Conservation (phyloP, 2,888 invertebrate genomes). For the Autographa gamma region DNA sequence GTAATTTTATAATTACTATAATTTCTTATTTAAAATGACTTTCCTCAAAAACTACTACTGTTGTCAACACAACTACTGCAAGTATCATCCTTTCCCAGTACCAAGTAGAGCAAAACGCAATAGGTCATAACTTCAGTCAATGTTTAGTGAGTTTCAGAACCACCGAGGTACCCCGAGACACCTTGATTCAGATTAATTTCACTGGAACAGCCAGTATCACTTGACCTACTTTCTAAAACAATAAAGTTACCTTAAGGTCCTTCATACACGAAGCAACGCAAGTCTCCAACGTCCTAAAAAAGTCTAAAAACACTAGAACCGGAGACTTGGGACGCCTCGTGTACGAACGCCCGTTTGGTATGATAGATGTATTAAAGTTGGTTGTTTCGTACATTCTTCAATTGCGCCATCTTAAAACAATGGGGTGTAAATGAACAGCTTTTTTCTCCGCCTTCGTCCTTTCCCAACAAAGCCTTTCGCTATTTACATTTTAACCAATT, state of each 20-base stretch:
- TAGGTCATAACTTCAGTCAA: constrained; percentile 41
- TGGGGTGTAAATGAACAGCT: constrained; percentile 45
- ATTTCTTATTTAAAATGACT: no score
- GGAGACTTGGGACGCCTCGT: no score
- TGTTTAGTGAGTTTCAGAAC: constrained; percentile 46
- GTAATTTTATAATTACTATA: no score
- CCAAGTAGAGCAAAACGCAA: constrained; percentile 10
- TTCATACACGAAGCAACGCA: no score
- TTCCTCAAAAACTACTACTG: no score
- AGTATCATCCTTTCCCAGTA: constrained; percentile 1
- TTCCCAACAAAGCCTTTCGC: not conserved
- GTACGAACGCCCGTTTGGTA: no score
- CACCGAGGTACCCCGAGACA: constrained; percentile 42
- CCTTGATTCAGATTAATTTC: constrained; percentile 51
- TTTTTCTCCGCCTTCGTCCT: constrained; percentile 27
- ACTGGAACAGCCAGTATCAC: constrained; percentile 12
- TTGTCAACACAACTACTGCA: not conserved
- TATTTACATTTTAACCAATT: not conserved
- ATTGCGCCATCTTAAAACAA: constrained; percentile 38
- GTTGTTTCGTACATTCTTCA: constrained; percentile 25
- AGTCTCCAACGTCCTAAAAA: no score
- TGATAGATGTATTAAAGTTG: constrained; percentile 19
- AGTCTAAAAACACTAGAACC: no score
- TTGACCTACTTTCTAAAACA: constrained; percentile 13
- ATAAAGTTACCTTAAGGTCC: not conserved